A percentile compares a stretch with the other conserved stretches of the same genome.
Evolutionary conservation across 2,113 vertebrate genomes (phyloP).

Genomic region (Megaceryle torquata): DNA sequence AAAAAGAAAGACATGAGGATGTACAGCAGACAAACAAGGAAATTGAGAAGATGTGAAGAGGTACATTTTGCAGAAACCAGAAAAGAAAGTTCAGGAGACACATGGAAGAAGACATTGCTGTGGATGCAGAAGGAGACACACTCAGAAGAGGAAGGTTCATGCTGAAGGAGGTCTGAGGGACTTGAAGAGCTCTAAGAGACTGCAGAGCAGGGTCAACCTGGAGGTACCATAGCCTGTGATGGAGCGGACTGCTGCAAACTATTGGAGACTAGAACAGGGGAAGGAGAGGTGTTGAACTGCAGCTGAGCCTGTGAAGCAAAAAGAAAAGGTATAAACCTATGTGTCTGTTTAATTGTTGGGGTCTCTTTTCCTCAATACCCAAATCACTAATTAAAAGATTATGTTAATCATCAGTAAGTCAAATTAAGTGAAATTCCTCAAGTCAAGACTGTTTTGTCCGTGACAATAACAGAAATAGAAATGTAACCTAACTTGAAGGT

Average conservation of each 20-base stretch:
- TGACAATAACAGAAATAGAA: neutral
- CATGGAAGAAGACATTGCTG: neutral
- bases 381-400: neutral
- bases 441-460: neutral
- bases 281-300: neutral
- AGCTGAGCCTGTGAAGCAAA: neutral
- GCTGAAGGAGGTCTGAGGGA: neutral
- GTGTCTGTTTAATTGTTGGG: neutral
- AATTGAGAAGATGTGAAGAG: fast-evolving
- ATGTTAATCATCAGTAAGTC: neutral
- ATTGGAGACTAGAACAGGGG: neutral
- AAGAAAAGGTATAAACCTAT: neutral
- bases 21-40: neutral
- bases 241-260: neutral
- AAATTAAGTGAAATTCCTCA: neutral
- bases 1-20: neutral
- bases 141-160: neutral
- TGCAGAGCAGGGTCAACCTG: fast-evolving
- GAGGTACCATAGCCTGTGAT: neutral
- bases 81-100: neutral
- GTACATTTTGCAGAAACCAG: neutral
- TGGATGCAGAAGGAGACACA: neutral
- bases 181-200: neutral
- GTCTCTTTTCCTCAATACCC: fast-evolving
- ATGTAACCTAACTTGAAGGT: neutral